Evolutionary conservation across 2,113 vertebrate species (phyloP).

Genomic region (Mustelus asterias): DNA sequence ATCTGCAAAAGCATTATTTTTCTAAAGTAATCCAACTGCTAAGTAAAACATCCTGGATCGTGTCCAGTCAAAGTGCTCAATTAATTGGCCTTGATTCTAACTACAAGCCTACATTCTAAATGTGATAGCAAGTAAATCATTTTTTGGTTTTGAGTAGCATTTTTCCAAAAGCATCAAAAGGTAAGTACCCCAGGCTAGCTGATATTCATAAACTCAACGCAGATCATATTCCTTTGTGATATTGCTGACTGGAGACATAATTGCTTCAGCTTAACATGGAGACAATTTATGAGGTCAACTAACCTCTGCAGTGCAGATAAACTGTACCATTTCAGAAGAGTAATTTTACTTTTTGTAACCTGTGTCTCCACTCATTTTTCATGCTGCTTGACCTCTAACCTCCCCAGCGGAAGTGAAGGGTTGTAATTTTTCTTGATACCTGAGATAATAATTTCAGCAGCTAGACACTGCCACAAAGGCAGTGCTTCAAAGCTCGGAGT

Average conservation of each 20-base stretch:
- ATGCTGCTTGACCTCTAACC: constrained; percentile 41
- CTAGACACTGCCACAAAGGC: neutral
- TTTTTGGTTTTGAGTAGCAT: neutral
- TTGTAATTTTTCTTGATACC: constrained; percentile 42
- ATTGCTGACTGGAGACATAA: neutral
- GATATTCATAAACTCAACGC: constrained; percentile 24
- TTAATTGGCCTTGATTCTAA: neutral
- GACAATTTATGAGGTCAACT: constrained; percentile 41
- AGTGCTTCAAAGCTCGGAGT: neutral
- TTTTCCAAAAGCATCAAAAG: constrained; percentile 2
- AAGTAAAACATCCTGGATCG: neutral
- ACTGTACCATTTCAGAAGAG: constrained; percentile 43
- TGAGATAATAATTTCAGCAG: constrained; percentile 40
- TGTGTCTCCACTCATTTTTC: constrained; percentile 44
- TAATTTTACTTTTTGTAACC: constrained; percentile 41
- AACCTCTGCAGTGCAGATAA: constrained; percentile 42
- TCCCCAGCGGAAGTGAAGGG: constrained; percentile 40
- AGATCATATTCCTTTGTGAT: constrained; percentile 8
- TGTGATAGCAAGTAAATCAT: neutral
- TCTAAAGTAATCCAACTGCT: neutral
- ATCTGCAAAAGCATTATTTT: neutral
- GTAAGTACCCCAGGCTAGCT: neutral
- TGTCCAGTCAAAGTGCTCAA: neutral
- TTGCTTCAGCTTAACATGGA: constrained; percentile 29
- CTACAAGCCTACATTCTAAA: neutral